Evolutionary conservation across 2,113 vertebrate genomes (phyloP), one percentile per base, ranked within the genome.

Genomic region (Mastomys natalensis): DNA sequence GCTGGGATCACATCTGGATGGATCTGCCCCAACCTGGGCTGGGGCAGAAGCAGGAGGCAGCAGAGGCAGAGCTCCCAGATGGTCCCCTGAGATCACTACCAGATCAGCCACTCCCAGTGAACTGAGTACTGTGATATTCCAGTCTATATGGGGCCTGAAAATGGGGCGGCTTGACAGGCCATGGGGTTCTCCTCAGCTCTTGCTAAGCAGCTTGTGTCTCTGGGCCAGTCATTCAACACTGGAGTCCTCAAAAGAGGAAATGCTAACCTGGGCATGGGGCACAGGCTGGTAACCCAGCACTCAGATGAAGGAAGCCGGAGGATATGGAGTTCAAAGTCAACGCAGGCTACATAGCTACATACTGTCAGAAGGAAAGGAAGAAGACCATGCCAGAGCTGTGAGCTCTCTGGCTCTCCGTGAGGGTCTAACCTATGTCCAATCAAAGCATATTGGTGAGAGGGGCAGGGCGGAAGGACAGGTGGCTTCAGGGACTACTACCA

Each of bases 21-120:
- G 95, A 97, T 95, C 96, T 95, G 96, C 96, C 96, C 92, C 96
- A 97, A 97, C 93, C 98, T 97, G 97, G 86, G 73, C 81, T 78
- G 68, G 87, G 87, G 43, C 6, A 58, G 73, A 77, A 81, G 48
- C 37, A 53, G 51, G 60, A 78, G 40, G 53, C 72, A 72, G 24
- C 72, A 80, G 95, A 82, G 92, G 45, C 92, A 93, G 95, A 77
- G 87, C 81, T 97, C 90, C 90, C 86, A 95, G 95, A 92, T 72
- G 72, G 74, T 82, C 82, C 48, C 84, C 70, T 89, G 95, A 97
- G 97, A 91, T 89, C 45, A 55, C 89, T 12, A 60, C 76, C 68
- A 34, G 85, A 51, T 64, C 68, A 16, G 72, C 73, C 16, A 62
- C 62, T n/a, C 74, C 96, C 37, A 26, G 85, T 31, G 15, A 7